Evolutionary conservation across 2,797 vertebrate genomes (phyloP).

Genomic region (Percopsis omiscomaycus): DNA sequence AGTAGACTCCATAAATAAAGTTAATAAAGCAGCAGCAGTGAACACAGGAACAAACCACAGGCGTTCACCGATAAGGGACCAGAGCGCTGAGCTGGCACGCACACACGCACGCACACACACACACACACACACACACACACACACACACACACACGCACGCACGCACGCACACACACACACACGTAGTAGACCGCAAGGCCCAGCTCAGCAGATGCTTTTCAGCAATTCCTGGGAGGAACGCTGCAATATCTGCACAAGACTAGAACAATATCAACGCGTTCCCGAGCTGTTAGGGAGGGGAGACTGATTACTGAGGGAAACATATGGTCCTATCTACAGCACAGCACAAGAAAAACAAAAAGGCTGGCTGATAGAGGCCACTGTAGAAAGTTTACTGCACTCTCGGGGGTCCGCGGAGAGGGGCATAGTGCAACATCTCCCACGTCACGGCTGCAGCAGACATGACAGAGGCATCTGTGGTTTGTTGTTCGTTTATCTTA

Average conservation of each 20-base stretch:
- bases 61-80: constrained; percentile 18
- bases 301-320: constrained; percentile 56
- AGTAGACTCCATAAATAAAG: background rate
- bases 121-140: too few species aligned
- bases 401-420: constrained; percentile 20
- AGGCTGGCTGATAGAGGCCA: constrained; percentile 45
- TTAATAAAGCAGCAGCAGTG: background rate
- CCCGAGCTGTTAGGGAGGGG: constrained; percentile 50
- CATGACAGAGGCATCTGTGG: background rate
- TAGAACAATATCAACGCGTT: constrained; percentile 48
- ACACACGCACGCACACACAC: too few species aligned
- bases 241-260: constrained; percentile 50
- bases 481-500: background rate
- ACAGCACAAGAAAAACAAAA: constrained; percentile 36
- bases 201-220: constrained; percentile 55
- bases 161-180: too few species aligned
- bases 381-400: constrained; percentile 44
- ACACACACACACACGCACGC: too few species aligned
- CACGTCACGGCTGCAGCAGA: background rate
- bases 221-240: constrained; percentile 59
- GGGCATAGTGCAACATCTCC: background rate
- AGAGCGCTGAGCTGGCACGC: background rate
- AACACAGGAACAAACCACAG: constrained; percentile 18
- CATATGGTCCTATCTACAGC: constrained; percentile 61
- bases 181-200: constrained; percentile 14